These are phyloP conservation scores for Dermochelys coriacea DNA, from an alignment of 2,797 vertebrate genomes.

Conservation along the genomic window DNA sequence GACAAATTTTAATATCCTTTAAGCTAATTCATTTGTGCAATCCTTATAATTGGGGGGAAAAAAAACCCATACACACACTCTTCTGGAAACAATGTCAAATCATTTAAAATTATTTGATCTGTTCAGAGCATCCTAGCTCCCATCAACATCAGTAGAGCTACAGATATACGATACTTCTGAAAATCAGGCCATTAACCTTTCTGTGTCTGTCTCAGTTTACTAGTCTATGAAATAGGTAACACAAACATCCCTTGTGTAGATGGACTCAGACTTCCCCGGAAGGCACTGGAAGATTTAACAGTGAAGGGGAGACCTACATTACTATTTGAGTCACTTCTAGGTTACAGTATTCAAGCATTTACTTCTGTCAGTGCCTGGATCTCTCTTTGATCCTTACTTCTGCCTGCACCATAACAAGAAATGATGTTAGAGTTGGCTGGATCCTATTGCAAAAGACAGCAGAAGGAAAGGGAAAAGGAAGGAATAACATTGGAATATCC, in stretches of 20 bases:
- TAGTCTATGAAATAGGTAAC: background rate
- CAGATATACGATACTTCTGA: background rate
- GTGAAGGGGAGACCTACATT: too few species aligned
- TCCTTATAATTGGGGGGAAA: background rate
- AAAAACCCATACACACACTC: background rate
- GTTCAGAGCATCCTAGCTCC: background rate
- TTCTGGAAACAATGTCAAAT: background rate
- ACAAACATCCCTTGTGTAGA: background rate
- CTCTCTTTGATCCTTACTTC: too few species aligned
- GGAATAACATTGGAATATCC: background rate
- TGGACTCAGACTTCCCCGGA: background rate
- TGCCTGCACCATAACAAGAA: too few species aligned
- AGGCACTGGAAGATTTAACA: background rate
- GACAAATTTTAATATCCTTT: background rate
- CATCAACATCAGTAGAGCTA: background rate
- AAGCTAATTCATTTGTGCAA: background rate
- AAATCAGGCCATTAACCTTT: background rate
- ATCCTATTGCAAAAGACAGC: too few species aligned
- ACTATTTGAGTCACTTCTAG: too few species aligned
- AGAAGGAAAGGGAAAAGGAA: background rate
- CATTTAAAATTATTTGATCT: background rate
- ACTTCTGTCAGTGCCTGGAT: too few species aligned
- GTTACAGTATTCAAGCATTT: too few species aligned
- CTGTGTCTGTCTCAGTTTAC: background rate
- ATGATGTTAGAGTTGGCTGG: too few species aligned